Conservation (phyloP, 2,888 invertebrate species). For the Gasteruption jaculator region DNA sequence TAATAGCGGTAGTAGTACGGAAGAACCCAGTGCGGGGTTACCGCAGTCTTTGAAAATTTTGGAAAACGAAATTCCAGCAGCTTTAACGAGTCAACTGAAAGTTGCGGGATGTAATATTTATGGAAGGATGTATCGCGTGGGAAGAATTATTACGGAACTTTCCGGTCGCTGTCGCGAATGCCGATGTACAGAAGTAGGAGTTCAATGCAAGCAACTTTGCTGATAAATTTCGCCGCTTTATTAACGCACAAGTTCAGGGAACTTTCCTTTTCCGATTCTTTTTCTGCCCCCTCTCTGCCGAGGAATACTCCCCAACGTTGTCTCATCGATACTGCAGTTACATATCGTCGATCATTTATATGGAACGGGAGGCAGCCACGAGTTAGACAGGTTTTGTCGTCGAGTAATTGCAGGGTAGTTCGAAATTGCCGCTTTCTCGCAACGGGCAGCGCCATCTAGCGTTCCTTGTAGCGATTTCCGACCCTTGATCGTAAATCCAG, state of each 20-base stretch:
- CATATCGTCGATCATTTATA: too few relatives aligned
- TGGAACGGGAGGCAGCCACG: too few relatives aligned
- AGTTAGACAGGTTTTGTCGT: too few relatives aligned
- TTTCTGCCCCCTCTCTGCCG: conserved; percentile 2
- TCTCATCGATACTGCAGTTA: too few relatives aligned
- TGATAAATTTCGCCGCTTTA: conserved; percentile 33
- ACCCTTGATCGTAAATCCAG: too few relatives aligned
- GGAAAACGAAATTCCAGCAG: conserved; percentile 35
- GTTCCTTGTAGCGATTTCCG: too few relatives aligned
- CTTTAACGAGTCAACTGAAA: conserved; percentile 63
- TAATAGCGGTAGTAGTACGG: too few relatives aligned
- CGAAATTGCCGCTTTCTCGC: too few relatives aligned
- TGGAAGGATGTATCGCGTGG: conserved; percentile 82
- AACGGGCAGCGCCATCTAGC: too few relatives aligned
- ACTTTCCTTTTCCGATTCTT: background rate
- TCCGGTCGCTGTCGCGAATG: conserved; percentile 80
- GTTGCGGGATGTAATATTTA: conserved; percentile 87
- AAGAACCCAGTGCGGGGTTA: too few relatives aligned
- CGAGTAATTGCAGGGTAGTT: too few relatives aligned
- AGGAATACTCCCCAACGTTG: too few relatives aligned
- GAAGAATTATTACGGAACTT: conserved; percentile 75
- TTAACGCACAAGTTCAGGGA: background rate
- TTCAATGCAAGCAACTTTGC: conserved; percentile 73
- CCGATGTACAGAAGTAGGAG: conserved; percentile 81
- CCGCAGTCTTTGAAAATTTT: conserved; percentile 27